Evolutionary conservation across 2,888 invertebrate species (phyloP).

Genomic region (Melieria crassipennis): DNA sequence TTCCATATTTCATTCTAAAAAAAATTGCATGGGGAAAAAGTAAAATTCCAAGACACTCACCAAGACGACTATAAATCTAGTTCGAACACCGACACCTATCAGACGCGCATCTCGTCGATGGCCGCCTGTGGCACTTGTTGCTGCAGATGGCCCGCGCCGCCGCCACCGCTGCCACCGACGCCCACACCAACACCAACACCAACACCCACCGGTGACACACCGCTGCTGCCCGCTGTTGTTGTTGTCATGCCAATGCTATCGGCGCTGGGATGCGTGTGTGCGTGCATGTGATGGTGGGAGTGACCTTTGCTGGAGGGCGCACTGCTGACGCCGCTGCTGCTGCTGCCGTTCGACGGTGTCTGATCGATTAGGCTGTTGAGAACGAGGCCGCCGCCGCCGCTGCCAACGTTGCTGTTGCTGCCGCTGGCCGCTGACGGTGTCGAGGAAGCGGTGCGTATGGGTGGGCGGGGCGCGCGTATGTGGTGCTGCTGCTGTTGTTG

Average conservation of each 20-base stretch:
- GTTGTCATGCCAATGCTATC: constrained; percentile 64
- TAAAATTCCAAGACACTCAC: constrained; percentile 51
- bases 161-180: constrained; percentile 53
- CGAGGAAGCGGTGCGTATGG: constrained; percentile 65
- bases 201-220: constrained; percentile 50
- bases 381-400: constrained; percentile 49
- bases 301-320: constrained; percentile 66
- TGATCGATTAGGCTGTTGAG: constrained; percentile 44
- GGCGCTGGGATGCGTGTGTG: constrained; percentile 56
- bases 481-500: constrained; percentile 51
- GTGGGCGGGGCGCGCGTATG: constrained; percentile 65
- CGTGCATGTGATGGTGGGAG: constrained; percentile 61
- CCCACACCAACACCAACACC: constrained; percentile 63
- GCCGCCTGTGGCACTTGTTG: constrained; percentile 80
- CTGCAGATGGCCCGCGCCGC: constrained; percentile 66
- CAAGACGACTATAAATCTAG: constrained; percentile 65
- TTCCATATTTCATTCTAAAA: too few relatives aligned
- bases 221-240: constrained; percentile 64
- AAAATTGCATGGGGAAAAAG: not conserved
- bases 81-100: constrained; percentile 70
- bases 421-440: constrained; percentile 47
- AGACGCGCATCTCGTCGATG: constrained; percentile 91
- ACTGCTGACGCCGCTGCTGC: constrained; percentile 62
- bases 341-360: constrained; percentile 58
- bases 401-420: constrained; percentile 45